phyloP scores from a whole-genome alignment of 2,888 invertebrate genomes.

The Diabrotica balteata region DNA sequence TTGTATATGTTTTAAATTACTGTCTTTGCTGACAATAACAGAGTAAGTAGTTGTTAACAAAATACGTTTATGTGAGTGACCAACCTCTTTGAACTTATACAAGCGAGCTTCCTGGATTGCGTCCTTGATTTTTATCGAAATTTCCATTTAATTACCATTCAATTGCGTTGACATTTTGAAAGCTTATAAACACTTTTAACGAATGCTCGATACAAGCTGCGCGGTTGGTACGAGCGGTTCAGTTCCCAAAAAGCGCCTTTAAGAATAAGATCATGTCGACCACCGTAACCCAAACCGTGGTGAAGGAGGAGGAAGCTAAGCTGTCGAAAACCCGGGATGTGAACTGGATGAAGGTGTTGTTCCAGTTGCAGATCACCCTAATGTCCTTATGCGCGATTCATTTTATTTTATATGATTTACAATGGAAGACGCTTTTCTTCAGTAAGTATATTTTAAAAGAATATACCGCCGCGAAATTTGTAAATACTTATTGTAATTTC shows the following conservation, averaged over 20 bases:
- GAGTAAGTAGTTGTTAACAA: no score
- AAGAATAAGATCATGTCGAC: conserved; percentile 25
- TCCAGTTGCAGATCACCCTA: conserved; percentile 76
- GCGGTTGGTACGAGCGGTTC: background rate
- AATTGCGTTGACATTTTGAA: conserved; percentile 12
- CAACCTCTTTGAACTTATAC: no score
- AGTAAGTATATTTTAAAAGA: conserved; percentile 46
- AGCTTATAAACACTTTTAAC: no score
- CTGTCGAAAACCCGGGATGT: conserved; percentile 65
- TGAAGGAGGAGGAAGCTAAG: background rate
- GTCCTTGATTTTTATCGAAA: background rate
- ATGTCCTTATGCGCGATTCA: conserved; percentile 72
- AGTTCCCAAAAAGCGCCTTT: background rate
- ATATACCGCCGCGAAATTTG: no score
- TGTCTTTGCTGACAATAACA: no score
- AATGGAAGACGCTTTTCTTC: conserved; percentile 49
- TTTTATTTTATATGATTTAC: conserved; percentile 59
- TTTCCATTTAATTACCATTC: conserved; percentile 25
- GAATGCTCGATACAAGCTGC: background rate
- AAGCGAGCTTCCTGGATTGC: no score
- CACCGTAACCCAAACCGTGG: conserved; percentile 21
- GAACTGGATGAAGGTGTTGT: conserved; percentile 76
- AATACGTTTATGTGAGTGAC: no score
- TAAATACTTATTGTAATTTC: no score
- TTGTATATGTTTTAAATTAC: no score